Evolutionary conservation across 2,888 invertebrate genomes (phyloP).

Genomic region (Notodonta dromedarius): DNA sequence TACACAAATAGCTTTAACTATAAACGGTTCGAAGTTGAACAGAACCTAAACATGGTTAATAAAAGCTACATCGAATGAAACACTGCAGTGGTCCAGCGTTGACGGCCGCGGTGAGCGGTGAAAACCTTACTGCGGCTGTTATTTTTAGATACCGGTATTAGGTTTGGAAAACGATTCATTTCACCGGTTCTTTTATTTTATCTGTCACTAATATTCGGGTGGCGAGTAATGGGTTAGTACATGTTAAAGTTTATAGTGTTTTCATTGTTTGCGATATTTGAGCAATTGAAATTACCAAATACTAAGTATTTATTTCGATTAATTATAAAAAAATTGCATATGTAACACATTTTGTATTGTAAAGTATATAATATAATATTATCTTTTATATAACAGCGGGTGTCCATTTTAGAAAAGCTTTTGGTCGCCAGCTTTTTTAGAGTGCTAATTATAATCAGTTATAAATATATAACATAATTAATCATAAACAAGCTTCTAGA

Average conservation of each 20-base stretch:
- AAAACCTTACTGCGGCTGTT: conserved; percentile 29
- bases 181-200: not conserved
- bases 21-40: not conserved
- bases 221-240: not conserved
- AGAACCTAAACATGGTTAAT: not conserved
- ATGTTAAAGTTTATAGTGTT: not conserved
- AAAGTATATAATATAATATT: no score
- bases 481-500: no score
- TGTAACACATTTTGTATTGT: no score
- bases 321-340: no score
- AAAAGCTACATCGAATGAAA: conserved; percentile 14
- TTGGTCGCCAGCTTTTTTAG: no score
- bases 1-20: not conserved
- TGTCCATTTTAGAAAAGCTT: no score
- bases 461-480: no score
- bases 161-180: not conserved
- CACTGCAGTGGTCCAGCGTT: conserved; percentile 31
- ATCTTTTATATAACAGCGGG: no score
- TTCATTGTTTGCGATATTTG: not conserved
- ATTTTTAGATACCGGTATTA: conserved; percentile 25
- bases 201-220: not conserved
- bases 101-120: conserved; percentile 27
- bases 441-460: no score
- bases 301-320: no score
- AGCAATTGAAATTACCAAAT: no score